Percentiles rank a stretch among this genome's conserved stretches.
Evolutionary conservation across 1,140 invertebrate genomes (phyloP).

Genomic region (Aphis gossypii): DNA sequence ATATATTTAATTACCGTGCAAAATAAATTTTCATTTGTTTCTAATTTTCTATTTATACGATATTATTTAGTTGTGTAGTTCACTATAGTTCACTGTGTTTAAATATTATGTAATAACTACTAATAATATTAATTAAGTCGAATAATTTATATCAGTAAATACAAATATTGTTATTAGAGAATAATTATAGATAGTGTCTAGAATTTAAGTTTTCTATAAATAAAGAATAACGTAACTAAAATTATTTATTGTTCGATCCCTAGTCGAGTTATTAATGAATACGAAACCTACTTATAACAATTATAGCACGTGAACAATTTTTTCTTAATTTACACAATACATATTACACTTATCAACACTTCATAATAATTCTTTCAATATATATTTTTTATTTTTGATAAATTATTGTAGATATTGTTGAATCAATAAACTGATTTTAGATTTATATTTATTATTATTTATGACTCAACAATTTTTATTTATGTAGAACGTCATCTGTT

Average conservation of each 20-base stretch:
- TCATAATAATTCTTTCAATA: neutral
- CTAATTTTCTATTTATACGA: neutral
- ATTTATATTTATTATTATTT: slow-evolving; percentile 21
- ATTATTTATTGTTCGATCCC: neutral
- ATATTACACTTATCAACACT: neutral
- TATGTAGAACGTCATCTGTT: neutral
- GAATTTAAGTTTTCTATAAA: neutral
- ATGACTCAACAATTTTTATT: neutral
- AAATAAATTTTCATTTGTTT: neutral
- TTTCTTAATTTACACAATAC: slow-evolving; percentile 1
- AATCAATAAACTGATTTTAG: neutral
- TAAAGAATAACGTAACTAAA: neutral
- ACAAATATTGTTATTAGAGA: neutral
- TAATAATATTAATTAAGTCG: neutral
- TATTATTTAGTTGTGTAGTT: neutral
- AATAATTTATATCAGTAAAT: neutral
- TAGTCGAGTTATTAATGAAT: neutral
- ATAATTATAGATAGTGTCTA: neutral
- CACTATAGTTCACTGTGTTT: neutral
- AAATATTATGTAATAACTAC: neutral
- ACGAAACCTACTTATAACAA: neutral
- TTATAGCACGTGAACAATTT: neutral
- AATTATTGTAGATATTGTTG: neutral
- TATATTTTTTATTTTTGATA: neutral
- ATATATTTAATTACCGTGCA: neutral